These are phyloP conservation scores for Enteromius treurensis DNA, from an alignment of 2,797 vertebrate species.

Conservation along the genomic window DNA sequence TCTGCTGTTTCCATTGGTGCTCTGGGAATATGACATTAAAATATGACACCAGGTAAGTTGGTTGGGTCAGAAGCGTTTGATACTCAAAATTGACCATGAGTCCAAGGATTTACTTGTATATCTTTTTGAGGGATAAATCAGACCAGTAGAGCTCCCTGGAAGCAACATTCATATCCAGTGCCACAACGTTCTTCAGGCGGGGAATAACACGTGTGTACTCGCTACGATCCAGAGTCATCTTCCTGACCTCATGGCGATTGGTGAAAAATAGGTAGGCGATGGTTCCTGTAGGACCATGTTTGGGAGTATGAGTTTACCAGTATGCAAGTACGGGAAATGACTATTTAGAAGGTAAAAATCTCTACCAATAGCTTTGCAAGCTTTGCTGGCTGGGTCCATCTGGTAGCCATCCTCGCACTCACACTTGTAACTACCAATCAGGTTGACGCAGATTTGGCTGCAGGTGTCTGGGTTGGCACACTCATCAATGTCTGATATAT, in stretches of 20 bases:
- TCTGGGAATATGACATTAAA: conserved; percentile 66
- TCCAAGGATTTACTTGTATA: conserved; percentile 80
- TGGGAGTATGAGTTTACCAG: neutral
- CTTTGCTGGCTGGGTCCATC: conserved; percentile 80
- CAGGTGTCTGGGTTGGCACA: conserved; percentile 82
- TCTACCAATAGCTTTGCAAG: conserved; percentile 86
- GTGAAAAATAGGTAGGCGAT: conserved; percentile 89
- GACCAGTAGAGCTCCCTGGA: conserved; percentile 88
- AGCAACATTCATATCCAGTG: conserved; percentile 85
- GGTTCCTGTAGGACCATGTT: conserved; percentile 71
- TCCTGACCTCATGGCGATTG: conserved; percentile 88
- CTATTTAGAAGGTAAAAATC: conserved; percentile 26
- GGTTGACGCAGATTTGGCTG: conserved; percentile 88
- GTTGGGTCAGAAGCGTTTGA: neutral
- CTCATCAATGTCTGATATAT: conserved; percentile 84
- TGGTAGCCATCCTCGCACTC: conserved; percentile 85
- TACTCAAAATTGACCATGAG: neutral
- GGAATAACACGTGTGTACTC: conserved; percentile 86
- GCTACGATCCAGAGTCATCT: conserved; percentile 86
- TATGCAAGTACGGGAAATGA: neutral
- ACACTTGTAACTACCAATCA: conserved; percentile 87
- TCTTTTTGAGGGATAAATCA: conserved; percentile 85
- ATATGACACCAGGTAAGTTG: neutral
- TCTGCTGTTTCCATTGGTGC: conserved; percentile 75
- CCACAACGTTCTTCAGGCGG: conserved; percentile 84